phyloP scores from a whole-genome alignment of 2,888 invertebrate species.

The Cheilosia scutellata region DNA sequence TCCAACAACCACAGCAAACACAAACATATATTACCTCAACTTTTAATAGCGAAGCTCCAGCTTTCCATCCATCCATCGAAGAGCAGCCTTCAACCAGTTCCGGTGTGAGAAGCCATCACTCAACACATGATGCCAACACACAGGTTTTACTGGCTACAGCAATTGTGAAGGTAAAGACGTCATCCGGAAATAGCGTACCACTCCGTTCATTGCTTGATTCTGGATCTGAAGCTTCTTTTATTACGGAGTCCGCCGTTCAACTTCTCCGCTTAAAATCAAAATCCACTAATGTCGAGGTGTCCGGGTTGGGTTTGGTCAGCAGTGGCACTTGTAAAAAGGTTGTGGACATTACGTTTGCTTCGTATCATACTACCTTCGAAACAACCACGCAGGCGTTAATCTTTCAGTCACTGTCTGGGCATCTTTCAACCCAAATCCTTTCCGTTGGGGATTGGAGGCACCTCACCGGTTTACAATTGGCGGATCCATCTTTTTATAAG shows the following conservation, averaged over 20 bases:
- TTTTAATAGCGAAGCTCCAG: background rate
- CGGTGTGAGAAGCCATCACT: slow-evolving; percentile 10
- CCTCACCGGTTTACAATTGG: slow-evolving; percentile 4
- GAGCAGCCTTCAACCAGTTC: slow-evolving; percentile 7
- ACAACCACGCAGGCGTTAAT: slow-evolving; percentile 23
- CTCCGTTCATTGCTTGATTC: slow-evolving; percentile 34
- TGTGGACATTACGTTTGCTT: slow-evolving; percentile 9
- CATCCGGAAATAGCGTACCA: background rate
- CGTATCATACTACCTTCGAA: background rate
- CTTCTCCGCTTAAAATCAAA: slow-evolving; percentile 3
- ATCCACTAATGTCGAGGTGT: slow-evolving; percentile 17
- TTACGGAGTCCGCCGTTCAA: slow-evolving; percentile 23
- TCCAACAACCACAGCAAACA: background rate
- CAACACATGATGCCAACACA: slow-evolving; percentile 6
- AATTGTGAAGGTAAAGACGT: slow-evolving; percentile 20
- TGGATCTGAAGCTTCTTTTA: slow-evolving; percentile 37
- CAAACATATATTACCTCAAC: slow-evolving; percentile 4
- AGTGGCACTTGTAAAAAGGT: slow-evolving; percentile 17
- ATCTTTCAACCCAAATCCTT: slow-evolving; percentile 23
- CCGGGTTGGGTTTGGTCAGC: slow-evolving; percentile 44
- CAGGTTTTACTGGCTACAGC: slow-evolving; percentile 41
- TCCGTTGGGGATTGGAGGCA: slow-evolving; percentile 19
- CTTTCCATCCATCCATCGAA: slow-evolving; percentile 3
- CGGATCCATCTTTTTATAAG: slow-evolving; percentile 11
- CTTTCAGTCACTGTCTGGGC: slow-evolving; percentile 29